Percentiles rank a stretch among this genome's conserved stretches.
These are phyloP conservation scores for Ips typographus DNA, from an alignment of 1,140 invertebrate species.

Conservation along the genomic window DNA sequence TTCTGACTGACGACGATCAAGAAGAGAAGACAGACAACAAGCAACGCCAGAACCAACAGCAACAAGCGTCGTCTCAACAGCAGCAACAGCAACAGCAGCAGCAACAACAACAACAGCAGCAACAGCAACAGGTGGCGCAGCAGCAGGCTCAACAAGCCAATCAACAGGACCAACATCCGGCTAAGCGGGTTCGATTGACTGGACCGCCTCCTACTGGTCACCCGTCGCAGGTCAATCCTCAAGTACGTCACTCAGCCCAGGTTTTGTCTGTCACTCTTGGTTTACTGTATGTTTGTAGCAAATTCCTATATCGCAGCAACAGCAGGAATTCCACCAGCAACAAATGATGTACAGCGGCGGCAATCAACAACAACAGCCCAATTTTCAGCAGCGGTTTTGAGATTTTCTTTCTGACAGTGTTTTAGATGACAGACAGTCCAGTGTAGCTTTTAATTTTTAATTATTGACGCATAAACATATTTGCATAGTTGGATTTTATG, in stretches of 20 bases:
- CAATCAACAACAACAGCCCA: slow-evolving; percentile 61
- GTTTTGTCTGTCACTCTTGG: background rate
- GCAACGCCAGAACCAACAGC: slow-evolving; percentile 75
- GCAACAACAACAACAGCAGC: slow-evolving; percentile 42
- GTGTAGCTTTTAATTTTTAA: too few relatives aligned
- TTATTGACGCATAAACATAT: too few relatives aligned
- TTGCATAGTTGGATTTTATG: too few relatives aligned
- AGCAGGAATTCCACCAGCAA: slow-evolving; percentile 59
- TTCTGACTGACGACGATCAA: slow-evolving; percentile 96
- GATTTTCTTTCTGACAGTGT: too few relatives aligned
- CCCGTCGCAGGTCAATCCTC: slow-evolving; percentile 48
- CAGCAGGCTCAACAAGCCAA: slow-evolving; percentile 45
- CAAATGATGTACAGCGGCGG: slow-evolving; percentile 63
- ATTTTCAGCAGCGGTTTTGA: slow-evolving; percentile 65
- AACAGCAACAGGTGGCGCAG: slow-evolving; percentile 41
- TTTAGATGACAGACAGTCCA: too few relatives aligned
- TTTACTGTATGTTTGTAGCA: slow-evolving; percentile 38
- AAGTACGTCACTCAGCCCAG: slow-evolving; percentile 25
- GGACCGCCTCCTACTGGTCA: slow-evolving; percentile 42
- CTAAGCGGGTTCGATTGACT: slow-evolving; percentile 62
- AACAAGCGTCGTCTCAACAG: slow-evolving; percentile 40
- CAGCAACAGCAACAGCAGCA: slow-evolving; percentile 49
- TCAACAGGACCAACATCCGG: slow-evolving; percentile 47
- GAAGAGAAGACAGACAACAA: slow-evolving; percentile 92
- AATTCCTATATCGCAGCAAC: slow-evolving; percentile 52